Conservation (phyloP, 2,888 invertebrate genomes). For the Baronia brevicornis region DNA sequence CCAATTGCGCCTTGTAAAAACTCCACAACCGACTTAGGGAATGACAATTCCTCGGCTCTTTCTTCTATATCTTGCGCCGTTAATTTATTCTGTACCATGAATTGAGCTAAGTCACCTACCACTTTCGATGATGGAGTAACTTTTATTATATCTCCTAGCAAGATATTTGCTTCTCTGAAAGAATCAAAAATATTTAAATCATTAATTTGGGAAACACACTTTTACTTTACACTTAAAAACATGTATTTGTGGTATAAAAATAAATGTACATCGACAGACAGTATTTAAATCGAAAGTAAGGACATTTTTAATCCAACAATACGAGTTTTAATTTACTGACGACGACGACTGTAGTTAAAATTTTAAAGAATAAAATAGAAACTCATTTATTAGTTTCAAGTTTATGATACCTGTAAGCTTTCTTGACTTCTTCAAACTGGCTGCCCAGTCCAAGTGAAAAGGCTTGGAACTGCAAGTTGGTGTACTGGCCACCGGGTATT, state of each 20-base stretch:
- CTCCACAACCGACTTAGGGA: background rate
- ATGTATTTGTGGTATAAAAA: background rate
- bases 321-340: too few relatives aligned
- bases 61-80: background rate
- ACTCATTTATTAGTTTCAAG: too few relatives aligned
- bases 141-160: background rate
- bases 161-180: slow-evolving; percentile 35
- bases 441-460: background rate
- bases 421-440: background rate
- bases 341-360: too few relatives aligned
- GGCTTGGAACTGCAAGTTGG: background rate
- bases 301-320: too few relatives aligned
- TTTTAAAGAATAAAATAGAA: too few relatives aligned
- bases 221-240: background rate
- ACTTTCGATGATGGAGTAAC: background rate
- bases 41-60: slow-evolving; percentile 79
- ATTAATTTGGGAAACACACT: background rate
- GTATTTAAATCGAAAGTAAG: too few relatives aligned
- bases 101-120: background rate
- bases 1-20: slow-evolving; percentile 85
- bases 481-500: background rate
- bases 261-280: too few relatives aligned
- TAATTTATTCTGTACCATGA: background rate
- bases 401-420: slow-evolving; percentile 72
- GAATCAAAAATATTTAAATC: background rate